Conservation (phyloP, 2,113 vertebrate genomes). For the Climacteris rufus region DNA sequence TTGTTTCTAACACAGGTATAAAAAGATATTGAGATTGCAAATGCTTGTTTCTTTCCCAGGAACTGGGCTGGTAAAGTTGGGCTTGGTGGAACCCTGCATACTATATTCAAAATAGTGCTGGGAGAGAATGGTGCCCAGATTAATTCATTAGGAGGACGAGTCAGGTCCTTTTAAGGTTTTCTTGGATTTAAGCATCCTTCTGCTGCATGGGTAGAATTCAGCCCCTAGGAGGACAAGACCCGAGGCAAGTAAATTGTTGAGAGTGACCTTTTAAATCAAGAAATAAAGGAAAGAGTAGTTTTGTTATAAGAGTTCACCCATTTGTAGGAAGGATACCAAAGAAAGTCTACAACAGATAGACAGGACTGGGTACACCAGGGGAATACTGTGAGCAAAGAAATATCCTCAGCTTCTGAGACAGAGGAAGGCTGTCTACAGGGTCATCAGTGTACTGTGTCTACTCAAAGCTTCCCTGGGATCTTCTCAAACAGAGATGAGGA, state of each 20-base stretch:
- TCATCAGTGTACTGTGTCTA: background rate
- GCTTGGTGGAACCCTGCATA: background rate
- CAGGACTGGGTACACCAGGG: background rate
- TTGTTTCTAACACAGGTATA: background rate
- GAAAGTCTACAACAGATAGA: background rate
- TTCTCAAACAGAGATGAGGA: background rate
- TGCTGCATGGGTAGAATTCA: background rate
- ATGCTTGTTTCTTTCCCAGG: background rate
- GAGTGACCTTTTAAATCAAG: background rate
- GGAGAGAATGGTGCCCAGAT: background rate
- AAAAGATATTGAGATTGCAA: background rate
- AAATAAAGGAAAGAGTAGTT: background rate
- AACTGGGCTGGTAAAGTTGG: background rate
- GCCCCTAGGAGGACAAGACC: background rate
- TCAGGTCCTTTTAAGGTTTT: background rate
- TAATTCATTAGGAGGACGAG: background rate
- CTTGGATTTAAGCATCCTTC: background rate
- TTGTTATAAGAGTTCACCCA: background rate
- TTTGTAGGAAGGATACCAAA: background rate
- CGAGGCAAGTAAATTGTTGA: background rate
- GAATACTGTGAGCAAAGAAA: background rate
- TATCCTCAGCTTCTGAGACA: background rate
- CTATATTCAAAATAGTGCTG: background rate
- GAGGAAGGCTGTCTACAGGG: background rate
- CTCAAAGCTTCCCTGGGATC: background rate